Conservation (phyloP, 2,113 vertebrate genomes). For the Salvelinus namaycush region DNA sequence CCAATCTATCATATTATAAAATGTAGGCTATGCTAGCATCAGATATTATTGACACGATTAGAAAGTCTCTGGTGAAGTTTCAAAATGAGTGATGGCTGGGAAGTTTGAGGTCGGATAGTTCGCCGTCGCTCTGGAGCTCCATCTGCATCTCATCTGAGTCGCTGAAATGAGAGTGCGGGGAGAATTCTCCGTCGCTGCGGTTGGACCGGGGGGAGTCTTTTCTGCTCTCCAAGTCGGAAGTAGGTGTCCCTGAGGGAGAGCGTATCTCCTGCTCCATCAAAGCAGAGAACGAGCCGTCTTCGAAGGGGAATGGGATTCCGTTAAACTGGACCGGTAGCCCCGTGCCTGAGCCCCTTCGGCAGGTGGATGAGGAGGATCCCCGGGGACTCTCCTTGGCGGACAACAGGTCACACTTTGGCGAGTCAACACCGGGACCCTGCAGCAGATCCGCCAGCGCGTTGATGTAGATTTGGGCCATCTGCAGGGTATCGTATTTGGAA, state of each 20-base stretch:
- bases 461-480: slow-evolving; percentile 99
- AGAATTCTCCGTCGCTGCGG: slow-evolving; percentile 95
- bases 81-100: slow-evolving; percentile 45
- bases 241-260: slow-evolving; percentile 66
- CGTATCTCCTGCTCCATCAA: slow-evolving; percentile 75
- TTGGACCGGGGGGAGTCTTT: slow-evolving; percentile 88
- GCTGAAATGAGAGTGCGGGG: slow-evolving; percentile 94
- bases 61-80: slow-evolving; percentile 9
- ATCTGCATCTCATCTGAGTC: slow-evolving; percentile 90
- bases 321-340: slow-evolving; percentile 78
- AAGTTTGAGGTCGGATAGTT: slow-evolving; percentile 73
- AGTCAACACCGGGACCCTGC: slow-evolving; percentile 65
- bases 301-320: slow-evolving; percentile 79
- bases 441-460: slow-evolving; percentile 91
- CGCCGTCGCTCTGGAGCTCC: slow-evolving; percentile 79
- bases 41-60: slow-evolving; percentile 63
- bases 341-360: slow-evolving; percentile 50
- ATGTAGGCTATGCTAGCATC: slow-evolving; percentile 4
- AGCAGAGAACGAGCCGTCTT: slow-evolving; percentile 74
- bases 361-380: slow-evolving; percentile 51
- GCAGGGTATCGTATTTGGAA: slow-evolving; percentile 96
- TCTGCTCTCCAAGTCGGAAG: slow-evolving; percentile 68
- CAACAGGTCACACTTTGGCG: slow-evolving; percentile 63
- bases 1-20: slow-evolving; percentile 10
- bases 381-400: slow-evolving; percentile 50